phyloP scores from a whole-genome alignment of 1,140 invertebrate species.

The Frieseomelitta varia region DNA sequence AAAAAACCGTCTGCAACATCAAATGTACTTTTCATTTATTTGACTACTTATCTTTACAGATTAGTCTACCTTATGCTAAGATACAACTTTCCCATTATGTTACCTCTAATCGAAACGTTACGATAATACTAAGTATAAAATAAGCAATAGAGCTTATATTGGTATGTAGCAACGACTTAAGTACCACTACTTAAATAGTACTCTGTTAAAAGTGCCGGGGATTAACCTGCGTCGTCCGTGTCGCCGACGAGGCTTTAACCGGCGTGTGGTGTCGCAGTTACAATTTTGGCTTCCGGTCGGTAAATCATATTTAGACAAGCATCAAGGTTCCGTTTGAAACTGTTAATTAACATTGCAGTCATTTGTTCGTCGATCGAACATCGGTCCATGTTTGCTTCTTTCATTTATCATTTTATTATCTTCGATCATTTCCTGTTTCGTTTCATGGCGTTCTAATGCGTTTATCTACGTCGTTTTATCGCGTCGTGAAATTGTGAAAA shows the following conservation, averaged over 20 bases:
- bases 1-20: constrained; percentile 75
- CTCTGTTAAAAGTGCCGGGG: constrained; percentile 72
- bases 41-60: constrained; percentile 81
- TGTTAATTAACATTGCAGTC: constrained; percentile 20
- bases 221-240: constrained; percentile 61
- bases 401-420: not conserved
- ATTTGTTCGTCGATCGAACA: constrained; percentile 59
- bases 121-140: constrained; percentile 81
- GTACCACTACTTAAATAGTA: constrained; percentile 74
- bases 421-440: not conserved
- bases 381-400: constrained; percentile 33
- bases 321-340: constrained; percentile 50
- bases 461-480: constrained; percentile 15
- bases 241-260: constrained; percentile 43
- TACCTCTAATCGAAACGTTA: constrained; percentile 78
- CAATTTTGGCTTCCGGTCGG: constrained; percentile 52
- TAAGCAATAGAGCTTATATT: constrained; percentile 81
- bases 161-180: constrained; percentile 80
- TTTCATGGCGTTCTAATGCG: not conserved
- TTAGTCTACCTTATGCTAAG: constrained; percentile 80
- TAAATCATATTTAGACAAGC: constrained; percentile 61
- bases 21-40: constrained; percentile 82
- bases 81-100: constrained; percentile 81
- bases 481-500: constrained; percentile 41
- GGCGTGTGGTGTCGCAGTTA: constrained; percentile 41